Base-by-base conservation (phyloP, 2,113 vertebrate genomes). In the Pimephales promelas region DNA sequence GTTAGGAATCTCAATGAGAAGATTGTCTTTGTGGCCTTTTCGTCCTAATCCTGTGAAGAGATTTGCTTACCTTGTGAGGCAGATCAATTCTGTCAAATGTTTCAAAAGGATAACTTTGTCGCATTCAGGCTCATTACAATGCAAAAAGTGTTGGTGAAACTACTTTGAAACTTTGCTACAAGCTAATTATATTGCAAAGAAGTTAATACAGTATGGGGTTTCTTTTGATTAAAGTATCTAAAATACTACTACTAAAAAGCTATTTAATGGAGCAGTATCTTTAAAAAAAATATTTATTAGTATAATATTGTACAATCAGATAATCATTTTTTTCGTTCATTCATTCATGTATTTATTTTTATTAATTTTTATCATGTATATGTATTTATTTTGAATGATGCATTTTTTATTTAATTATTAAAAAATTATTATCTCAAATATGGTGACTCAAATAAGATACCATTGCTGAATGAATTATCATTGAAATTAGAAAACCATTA, bases 71-170 rank as follows among this genome's bases (percentile, higher is more conserved):
- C 70, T 45, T 26, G 40, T 26, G 40, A 72, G 13, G 40, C 40
- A 47, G 70, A 72, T 57, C 10, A 79, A 61, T 79, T 3, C n/a
- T 28, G 36, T 54, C 52, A 54, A 76, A 56, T 34, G 49, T 56
- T 31, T 76, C 28, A 56, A n/a, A 56, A 54, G 20, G 28, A 5
- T 76, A 10, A 36, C 13, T 76, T 76, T 45, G 13, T 45, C 3
- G 1, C 75, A 28, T 78, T 45, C 22, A 61, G n/a, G 26, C 56
- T 78, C 34, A 45, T 72, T 47, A 26, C 26, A 47, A 72, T 72
- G 70, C 70, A 14, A 24, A 20, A 72, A 26, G 70, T 72, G 70
- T 72, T 47, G n/a, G 40, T 45, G n/a, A 72, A 72, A 40, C 40
- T 47, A 45, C 40, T 45, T 45, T 24, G 10, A 45, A 71, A 71